These are phyloP conservation scores for Diachasma alloeum DNA, from an alignment of 1,140 invertebrate genomes.

Conservation along the genomic window DNA sequence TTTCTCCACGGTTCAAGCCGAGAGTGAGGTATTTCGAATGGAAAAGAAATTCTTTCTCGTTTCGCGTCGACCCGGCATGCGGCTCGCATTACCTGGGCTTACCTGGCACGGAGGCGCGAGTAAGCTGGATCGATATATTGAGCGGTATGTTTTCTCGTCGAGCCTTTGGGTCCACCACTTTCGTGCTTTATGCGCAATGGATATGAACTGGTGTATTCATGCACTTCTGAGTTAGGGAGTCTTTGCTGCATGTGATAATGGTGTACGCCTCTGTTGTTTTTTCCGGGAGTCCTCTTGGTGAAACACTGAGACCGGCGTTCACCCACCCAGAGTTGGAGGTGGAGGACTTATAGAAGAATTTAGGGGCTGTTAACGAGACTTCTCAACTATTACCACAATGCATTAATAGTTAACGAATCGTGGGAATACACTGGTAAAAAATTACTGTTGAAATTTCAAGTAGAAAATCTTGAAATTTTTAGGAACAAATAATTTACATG, in stretches of 20 bases:
- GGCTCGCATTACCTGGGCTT: conserved; percentile 28
- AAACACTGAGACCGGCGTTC: too few relatives aligned
- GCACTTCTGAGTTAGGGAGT: neutral
- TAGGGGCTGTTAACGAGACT: too few relatives aligned
- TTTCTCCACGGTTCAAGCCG: neutral
- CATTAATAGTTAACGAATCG: too few relatives aligned
- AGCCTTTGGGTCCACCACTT: conserved; percentile 33
- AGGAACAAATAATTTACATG: too few relatives aligned
- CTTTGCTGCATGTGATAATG: conserved; percentile 50
- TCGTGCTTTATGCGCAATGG: neutral
- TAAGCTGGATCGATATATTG: conserved; percentile 56
- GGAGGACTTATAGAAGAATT: too few relatives aligned
- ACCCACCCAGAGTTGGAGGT: conserved; percentile 32
- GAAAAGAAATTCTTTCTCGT: conserved; percentile 26
- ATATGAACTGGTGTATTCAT: neutral
- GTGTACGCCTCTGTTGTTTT: conserved; percentile 44
- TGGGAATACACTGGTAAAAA: too few relatives aligned
- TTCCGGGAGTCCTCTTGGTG: conserved; percentile 33
- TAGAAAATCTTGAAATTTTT: too few relatives aligned
- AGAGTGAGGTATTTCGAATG: neutral
- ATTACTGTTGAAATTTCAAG: too few relatives aligned
- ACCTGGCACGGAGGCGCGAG: conserved; percentile 31
- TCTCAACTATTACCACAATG: too few relatives aligned
- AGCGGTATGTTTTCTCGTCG: conserved; percentile 42
- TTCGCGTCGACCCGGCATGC: conserved; percentile 22